These are phyloP conservation scores for Philaethria dido DNA, from an alignment of 2,888 invertebrate genomes.

Conservation along the genomic window DNA sequence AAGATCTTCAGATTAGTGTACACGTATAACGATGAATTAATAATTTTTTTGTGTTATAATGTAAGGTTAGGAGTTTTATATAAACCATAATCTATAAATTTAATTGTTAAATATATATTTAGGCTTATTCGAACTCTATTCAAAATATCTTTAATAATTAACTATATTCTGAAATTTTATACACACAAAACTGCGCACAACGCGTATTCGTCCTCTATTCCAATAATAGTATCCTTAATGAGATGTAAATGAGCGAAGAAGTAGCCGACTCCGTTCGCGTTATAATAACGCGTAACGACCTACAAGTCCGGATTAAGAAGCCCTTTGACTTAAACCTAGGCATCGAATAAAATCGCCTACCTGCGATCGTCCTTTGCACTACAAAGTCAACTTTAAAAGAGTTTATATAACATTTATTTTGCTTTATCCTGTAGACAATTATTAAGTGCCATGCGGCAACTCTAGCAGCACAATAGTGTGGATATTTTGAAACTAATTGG, in stretches of 20 bases:
- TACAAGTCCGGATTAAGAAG: constrained; percentile 84
- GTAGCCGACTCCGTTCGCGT: constrained; percentile 77
- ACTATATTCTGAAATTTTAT: constrained; percentile 41
- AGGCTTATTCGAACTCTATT: not conserved
- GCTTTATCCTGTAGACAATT: constrained; percentile 45
- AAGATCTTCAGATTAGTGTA: not conserved
- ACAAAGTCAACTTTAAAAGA: constrained; percentile 50
- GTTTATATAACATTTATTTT: constrained; percentile 52
- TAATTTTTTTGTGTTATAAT: too few species aligned
- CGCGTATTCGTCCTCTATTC: constrained; percentile 62
- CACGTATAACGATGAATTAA: not conserved
- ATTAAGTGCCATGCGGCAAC: constrained; percentile 72
- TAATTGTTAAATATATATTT: not conserved
- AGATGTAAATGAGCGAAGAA: constrained; percentile 84
- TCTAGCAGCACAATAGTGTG: constrained; percentile 78
- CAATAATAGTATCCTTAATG: constrained; percentile 81
- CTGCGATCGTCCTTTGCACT: constrained; percentile 47
- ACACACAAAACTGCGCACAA: constrained; percentile 39
- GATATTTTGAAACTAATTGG: constrained; percentile 84
- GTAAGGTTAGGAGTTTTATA: too few species aligned
- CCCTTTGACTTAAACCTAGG: constrained; percentile 81
- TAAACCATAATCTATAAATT: too few species aligned
- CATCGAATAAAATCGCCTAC: constrained; percentile 67
- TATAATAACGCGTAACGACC: constrained; percentile 85
- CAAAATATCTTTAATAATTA: constrained; percentile 32